Base-by-base conservation (phyloP, 2,797 vertebrate species). In the Lacerta bilineata region DNA sequence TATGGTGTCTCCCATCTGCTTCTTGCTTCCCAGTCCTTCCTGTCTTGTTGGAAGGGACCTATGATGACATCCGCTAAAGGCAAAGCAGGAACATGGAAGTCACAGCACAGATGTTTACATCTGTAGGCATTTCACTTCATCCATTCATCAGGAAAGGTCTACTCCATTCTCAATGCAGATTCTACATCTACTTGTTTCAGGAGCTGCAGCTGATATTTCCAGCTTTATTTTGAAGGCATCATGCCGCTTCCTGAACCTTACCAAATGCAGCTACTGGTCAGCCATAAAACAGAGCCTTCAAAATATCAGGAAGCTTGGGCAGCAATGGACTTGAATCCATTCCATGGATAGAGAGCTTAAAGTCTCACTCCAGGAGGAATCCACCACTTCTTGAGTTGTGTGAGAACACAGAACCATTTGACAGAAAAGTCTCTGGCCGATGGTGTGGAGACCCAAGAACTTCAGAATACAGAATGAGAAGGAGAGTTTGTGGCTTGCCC, bases 391-490 rank as follows among this genome's bases (percentile, higher is more conserved):
- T 27, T 69, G 43, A 13, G 8, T 43, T 33, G 20, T 81, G 50
- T 2, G 13, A 0, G 0, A 61, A 18, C 0, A 0, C 0, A 4
- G 61, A 13, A 4, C 1, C 5, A 74, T 87, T 64, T 64, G 64
- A 1, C 6, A 50, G 27, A n/a, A 41, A 11, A 8, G 27, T 80
- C 71, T 79, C 3, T 50, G 61, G 39, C 2, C 15, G n/a, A 6
- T 80, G n/a, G 2, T 25, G 82, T 81, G 77, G 50, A 91, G 77
- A 25, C 55, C 4, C 43, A 10, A 29, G 87, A 1, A 1, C 27
- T 2, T 55, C 50, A 64, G 29, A 43, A 83, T 29, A 8, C 29
- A 13, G 39, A 15, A 50, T 3, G 27, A 25, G 39, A 5, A 82
- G n/a, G 23, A 50, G 9, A 11, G 29, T 18, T 27, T 15, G 3